These are phyloP conservation scores for Corythoichthys intestinalis DNA, from an alignment of 2,113 vertebrate species.

Conservation along the genomic window DNA sequence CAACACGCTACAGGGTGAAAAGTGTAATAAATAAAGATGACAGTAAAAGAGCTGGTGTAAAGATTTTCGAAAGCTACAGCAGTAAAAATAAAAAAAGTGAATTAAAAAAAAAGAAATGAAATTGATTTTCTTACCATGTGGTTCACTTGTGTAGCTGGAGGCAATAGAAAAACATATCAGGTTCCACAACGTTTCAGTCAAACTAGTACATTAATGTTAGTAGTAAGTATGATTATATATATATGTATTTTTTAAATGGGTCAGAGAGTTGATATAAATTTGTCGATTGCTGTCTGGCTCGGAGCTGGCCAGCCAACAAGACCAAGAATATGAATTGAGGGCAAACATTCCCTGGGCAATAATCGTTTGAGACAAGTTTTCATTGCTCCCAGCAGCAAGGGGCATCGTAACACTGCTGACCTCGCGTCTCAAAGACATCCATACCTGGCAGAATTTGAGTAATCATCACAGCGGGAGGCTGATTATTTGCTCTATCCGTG, in stretches of 20 bases:
- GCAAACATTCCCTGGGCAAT: slow-evolving; percentile 48
- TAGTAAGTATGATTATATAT: not conserved
- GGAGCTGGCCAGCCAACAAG: slow-evolving; percentile 10
- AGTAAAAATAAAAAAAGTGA: too few relatives aligned
- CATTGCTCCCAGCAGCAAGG: slow-evolving; percentile 32
- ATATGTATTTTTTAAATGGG: slow-evolving; percentile 1
- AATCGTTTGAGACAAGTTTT: slow-evolving; percentile 52
- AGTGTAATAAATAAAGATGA: too few relatives aligned
- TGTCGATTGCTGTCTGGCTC: slow-evolving; percentile 21
- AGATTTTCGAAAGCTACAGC: too few relatives aligned
- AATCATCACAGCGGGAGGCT: slow-evolving; percentile 31
- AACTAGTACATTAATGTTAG: not conserved
- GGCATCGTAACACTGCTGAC: slow-evolving; percentile 40
- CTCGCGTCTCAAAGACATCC: slow-evolving; percentile 40
- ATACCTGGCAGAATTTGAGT: slow-evolving; percentile 33
- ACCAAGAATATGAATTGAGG: slow-evolving; percentile 33
- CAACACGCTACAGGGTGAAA: too few relatives aligned
- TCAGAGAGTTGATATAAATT: slow-evolving; percentile 32
- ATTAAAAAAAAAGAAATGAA: too few relatives aligned
- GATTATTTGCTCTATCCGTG: slow-evolving; percentile 28
- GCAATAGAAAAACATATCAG: not conserved
- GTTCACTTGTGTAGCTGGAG: not conserved
- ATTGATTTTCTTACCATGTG: not conserved
- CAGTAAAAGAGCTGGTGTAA: too few relatives aligned
- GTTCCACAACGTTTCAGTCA: not conserved